Evolutionary conservation across 2,113 vertebrate genomes (phyloP).

Genomic region (Ctenodactylus gundi): DNA sequence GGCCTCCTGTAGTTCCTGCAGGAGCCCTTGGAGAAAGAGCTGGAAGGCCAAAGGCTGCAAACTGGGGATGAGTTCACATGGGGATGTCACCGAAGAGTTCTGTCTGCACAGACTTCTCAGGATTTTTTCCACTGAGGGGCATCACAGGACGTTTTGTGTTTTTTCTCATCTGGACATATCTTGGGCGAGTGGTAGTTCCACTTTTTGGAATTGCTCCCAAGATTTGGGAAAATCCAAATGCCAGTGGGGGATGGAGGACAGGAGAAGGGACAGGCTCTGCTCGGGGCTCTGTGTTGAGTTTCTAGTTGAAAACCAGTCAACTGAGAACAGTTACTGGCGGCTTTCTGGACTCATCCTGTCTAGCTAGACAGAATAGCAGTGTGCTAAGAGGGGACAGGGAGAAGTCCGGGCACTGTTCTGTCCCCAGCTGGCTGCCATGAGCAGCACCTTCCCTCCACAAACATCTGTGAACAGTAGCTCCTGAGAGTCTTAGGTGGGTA

Average conservation of each 20-base stretch:
- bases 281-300: not conserved
- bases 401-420: too few species aligned
- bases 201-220: not conserved
- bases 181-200: not conserved
- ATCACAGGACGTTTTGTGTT: too few species aligned
- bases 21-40: not conserved
- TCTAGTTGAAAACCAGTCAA: not conserved
- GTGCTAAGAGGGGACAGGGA: too few species aligned
- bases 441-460: not conserved
- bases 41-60: accelerated
- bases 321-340: not conserved
- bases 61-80: not conserved
- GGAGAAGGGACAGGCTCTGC: too few species aligned
- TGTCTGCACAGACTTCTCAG: not conserved
- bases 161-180: too few species aligned
- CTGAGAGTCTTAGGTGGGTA: not conserved
- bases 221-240: not conserved
- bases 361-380: too few species aligned
- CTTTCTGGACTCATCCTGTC: not conserved
- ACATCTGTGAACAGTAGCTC: not conserved
- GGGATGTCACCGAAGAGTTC: not conserved
- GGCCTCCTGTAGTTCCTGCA: not conserved
- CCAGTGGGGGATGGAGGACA: not conserved
- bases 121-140: not conserved
- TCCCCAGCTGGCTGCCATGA: not conserved